Evolutionary conservation across 2,888 invertebrate species (phyloP), one percentile per base, ranked within the genome.

Genomic region (Oxycera nigricornis): DNA sequence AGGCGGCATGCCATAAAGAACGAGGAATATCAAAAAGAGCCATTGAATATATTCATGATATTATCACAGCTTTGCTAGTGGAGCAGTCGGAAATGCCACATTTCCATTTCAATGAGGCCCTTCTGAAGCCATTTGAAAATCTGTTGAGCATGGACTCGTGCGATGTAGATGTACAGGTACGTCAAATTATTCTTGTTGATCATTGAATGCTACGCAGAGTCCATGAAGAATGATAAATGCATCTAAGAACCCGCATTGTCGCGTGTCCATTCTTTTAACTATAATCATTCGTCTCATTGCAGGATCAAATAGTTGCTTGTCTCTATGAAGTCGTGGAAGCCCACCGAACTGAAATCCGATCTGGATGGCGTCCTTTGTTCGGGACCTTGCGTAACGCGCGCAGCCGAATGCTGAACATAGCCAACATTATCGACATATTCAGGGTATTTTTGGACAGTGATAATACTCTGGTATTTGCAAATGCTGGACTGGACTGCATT

Each of bases 281-380:
- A n/a, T n/a, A n/a, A n/a, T n/a, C n/a, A 3, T 46, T 46, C 14
- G 6, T 35, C 6, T 73, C 22, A 74, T 87, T 87, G 28, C 86
- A 95, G 93, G 92, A 92, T 83, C 92, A 92, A 87, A 96, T 98
- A 80, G 95, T 98, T 57, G 94, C 95, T 73, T 96, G 96, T 79
- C 91, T 98, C 62, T 97, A 97, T 83, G 97, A 97, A 85, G 95
- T 98, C 80, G 97, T 98, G 0, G 97, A 97, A 85, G 95, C 95
- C 0, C 96, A 95, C 83, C 89, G 95, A 79, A 92, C 93, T 76
- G 96, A 97, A 87, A 96, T 98, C 52, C 90, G 94, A 78, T 97
- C 96, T 0, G 98, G 98, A 0, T 98, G 98, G 98, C 88, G 97
- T 72, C 96, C 98, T 0, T 86, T 98, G 1, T 98, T 98, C 82